phyloP scores from a whole-genome alignment of 2,797 vertebrate genomes.

The Pangasius krempfi region DNA sequence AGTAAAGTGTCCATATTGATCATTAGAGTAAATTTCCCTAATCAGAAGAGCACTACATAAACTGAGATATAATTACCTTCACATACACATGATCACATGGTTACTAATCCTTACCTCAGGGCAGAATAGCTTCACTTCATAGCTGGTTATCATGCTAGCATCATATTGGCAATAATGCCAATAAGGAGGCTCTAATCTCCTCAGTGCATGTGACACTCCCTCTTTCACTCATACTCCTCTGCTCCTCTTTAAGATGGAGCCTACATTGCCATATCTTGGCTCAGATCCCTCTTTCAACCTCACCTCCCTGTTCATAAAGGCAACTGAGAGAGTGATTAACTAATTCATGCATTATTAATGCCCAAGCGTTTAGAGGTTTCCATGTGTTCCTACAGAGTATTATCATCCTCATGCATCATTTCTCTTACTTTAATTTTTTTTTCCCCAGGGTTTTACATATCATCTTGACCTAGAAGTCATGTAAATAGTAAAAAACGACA shows the following conservation, averaged over 20 bases:
- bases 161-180: background rate
- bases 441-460: background rate
- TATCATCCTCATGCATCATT: slow-evolving; percentile 32
- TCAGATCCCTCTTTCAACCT: slow-evolving; percentile 34
- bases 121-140: background rate
- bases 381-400: slow-evolving; percentile 3
- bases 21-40: background rate
- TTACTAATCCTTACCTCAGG: background rate
- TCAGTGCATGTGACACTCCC: background rate
- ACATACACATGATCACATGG: background rate
- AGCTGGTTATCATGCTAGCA: slow-evolving; percentile 12
- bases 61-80: background rate
- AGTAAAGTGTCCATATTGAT: background rate
- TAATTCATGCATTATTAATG: slow-evolving; percentile 52
- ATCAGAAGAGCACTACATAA: background rate
- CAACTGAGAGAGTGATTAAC: slow-evolving; percentile 43
- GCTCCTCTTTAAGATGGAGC: slow-evolving; percentile 29
- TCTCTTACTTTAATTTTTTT: background rate
- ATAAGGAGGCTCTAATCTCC: slow-evolving; percentile 14
- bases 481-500: background rate
- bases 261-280: slow-evolving; percentile 46
- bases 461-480: background rate
- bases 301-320: slow-evolving; percentile 1
- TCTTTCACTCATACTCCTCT: background rate
- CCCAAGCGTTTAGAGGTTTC: slow-evolving; percentile 20